Conservation (phyloP, 2,888 invertebrate species). For the Drosophila buzzatii region DNA sequence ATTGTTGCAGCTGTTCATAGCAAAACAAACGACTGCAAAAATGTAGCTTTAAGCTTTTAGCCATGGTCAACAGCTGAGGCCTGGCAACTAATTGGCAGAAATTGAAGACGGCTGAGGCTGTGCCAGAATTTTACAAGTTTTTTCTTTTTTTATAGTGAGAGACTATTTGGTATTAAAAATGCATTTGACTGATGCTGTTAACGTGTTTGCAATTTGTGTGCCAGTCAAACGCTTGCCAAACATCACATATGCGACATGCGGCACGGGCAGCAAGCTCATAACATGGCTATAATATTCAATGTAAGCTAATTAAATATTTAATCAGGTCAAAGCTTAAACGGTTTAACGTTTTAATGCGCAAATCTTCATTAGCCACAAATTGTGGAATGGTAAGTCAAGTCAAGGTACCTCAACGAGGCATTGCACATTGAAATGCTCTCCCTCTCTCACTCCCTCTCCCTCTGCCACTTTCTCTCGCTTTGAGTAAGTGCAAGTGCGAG, state of each 20-base stretch:
- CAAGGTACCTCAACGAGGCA: slow-evolving; percentile 7
- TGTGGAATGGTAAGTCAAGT: slow-evolving; percentile 29
- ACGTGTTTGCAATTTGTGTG: slow-evolving; percentile 17
- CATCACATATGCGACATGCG: slow-evolving; percentile 78
- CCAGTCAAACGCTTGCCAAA: slow-evolving; percentile 61
- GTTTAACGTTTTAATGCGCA: slow-evolving; percentile 57
- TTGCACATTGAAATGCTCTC: slow-evolving; percentile 39
- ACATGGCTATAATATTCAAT: slow-evolving; percentile 40
- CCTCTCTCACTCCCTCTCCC: slow-evolving; percentile 18
- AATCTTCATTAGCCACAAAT: slow-evolving; percentile 56
- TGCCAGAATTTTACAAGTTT: slow-evolving; percentile 53
- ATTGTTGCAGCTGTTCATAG: slow-evolving; percentile 1
- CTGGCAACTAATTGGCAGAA: slow-evolving; percentile 66
- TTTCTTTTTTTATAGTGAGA: slow-evolving; percentile 31
- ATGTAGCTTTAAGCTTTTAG: slow-evolving; percentile 14
- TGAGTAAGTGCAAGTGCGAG: not conserved
- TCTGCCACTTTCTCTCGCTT: slow-evolving; percentile 17
- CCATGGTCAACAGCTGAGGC: slow-evolving; percentile 21
- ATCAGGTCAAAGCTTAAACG: slow-evolving; percentile 61
- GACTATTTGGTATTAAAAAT: slow-evolving; percentile 42
- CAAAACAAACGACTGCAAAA: not conserved
- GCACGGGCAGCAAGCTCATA: slow-evolving; percentile 41
- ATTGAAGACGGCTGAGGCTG: slow-evolving; percentile 32
- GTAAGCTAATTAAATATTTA: slow-evolving; percentile 76
- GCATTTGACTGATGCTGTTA: slow-evolving; percentile 37